Base-by-base conservation (phyloP, 2,113 vertebrate species). In the Verasper variegatus region DNA sequence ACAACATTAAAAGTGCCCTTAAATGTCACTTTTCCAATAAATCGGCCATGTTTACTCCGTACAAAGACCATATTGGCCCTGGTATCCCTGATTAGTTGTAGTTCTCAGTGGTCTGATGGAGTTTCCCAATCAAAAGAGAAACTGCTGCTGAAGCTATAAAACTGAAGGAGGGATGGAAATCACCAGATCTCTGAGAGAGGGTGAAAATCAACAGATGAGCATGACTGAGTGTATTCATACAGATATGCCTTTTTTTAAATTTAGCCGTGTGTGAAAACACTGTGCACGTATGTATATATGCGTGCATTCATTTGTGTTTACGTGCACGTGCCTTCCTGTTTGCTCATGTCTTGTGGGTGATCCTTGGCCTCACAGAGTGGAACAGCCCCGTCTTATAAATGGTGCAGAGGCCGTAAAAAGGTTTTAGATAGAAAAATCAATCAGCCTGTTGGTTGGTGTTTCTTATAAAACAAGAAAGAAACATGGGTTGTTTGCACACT, bases 361-460 rank as follows among this genome's bases (percentile, higher is more conserved):
- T 62, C n/a, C 57, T 23, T 40, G 57, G 10, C 59, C 9, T 67
- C 23, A 42, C 20, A 35, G 18, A 55, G 67, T 40, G 40, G 40
- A 11, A 40, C 56, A 35, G 73, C 26, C 17, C 35, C 5, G 1
- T 68, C 63, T 58, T 60, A 37, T 84, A 60, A 73, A 80, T 69
- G 35, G 14, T 55, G 66, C 60, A 18, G 13, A 63, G 37, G 45
- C 73, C 64, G 24, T 73, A 79, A 79, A 79, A 79, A 66, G 13
- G 65, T 69, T 74, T 57, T 54, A 21, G 60, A 78, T 66, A 78
- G 64, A 42, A 74, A 74, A 73, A 83, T 78, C 71, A 74, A 74
- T 83, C 71, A 61, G n/a, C 37, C 70, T 64, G 69, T 68, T 57
- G 49, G 68, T 55, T 42, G 21, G 21, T 35, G 52, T n/a, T 21